Evolutionary conservation across 2,888 invertebrate species (phyloP), one percentile per base, ranked within the genome.

Genomic region (Parnassius glacialis): DNA sequence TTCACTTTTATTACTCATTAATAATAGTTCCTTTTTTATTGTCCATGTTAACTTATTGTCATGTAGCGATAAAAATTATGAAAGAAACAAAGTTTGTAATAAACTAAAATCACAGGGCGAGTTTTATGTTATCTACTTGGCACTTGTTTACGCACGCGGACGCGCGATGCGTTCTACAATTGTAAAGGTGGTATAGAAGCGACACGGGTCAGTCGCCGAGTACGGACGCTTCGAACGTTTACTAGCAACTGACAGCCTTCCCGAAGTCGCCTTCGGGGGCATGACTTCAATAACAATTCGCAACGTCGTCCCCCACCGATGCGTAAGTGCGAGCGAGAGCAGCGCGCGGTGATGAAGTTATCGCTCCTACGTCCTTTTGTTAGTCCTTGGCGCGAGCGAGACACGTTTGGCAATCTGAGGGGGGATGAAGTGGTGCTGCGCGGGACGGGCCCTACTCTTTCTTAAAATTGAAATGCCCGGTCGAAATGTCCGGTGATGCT

Each of bases 391-490:
- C 83, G 87, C 80, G 83, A 90, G 84, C 79, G 86, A 85, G 88
- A 90, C 74, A 74, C 81, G 64, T 75, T 67, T 67, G 75, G 76
- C 77, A 81, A 81, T 77, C 76, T 72, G 70, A 74, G 84, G 75
- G 73, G 69, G 74, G 67, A 71, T 69, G 68, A 81, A 68, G 75
- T 80, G 70, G 84, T 78, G 85, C 79, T 80, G 80, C 80, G 72
- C 79, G 85, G 74, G 82, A 81, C 79, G 84, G 87, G 87, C 90
- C 88, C 90, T 90, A 88, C 91, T 90, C 90, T 92, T 91, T 91
- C 92, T 92, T 91, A 90, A 91, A 92, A 92, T 92, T 92, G 91
- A 92, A 92, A 92, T 91, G 92, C 91, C 91, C 91, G 92, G 91
- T 90, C 92, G 91, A 91, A 92, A 90, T 92, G 92, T 91, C 92